Evolutionary conservation across 2,888 invertebrate species (phyloP).

Genomic region (Sarcophaga subvicina): DNA sequence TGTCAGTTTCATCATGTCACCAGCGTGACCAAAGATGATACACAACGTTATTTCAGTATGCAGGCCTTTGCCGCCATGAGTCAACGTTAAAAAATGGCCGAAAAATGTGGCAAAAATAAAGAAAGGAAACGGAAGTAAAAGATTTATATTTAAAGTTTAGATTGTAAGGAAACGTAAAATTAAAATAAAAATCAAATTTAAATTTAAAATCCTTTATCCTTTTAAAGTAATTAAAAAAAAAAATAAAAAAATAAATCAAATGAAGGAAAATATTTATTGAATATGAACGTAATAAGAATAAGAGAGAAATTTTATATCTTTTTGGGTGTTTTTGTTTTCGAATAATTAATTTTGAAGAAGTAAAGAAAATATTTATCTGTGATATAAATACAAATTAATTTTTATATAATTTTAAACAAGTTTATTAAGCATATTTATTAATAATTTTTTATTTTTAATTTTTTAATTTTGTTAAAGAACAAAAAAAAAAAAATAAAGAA

Average conservation of each 20-base stretch:
- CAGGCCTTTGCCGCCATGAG: conserved; percentile 84
- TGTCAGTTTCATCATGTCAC: conserved; percentile 93
- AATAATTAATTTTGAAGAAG: background rate
- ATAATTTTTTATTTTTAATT: conserved; percentile 21
- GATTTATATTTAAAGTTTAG: background rate
- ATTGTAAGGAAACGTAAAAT: conserved; percentile 17
- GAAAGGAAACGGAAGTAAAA: background rate
- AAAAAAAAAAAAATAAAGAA: conserved; percentile 14
- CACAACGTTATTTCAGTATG: conserved; percentile 86
- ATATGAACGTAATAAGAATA: no score
- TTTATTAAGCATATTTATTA: conserved; percentile 6
- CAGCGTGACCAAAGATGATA: conserved; percentile 87
- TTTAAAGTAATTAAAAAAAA: background rate
- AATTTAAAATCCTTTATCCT: background rate
- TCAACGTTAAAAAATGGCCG: conserved; percentile 76
- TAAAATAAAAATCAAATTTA: background rate
- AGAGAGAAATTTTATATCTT: no score
- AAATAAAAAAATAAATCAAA: no score
- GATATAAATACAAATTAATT: conserved; percentile 61
- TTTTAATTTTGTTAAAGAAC: conserved; percentile 36
- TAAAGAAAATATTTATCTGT: conserved; percentile 62
- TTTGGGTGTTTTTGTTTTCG: background rate
- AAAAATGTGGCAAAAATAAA: background rate
- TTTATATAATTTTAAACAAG: background rate
- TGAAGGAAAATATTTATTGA: no score